These are phyloP conservation scores for Percopsis transmontana DNA, from an alignment of 2,113 vertebrate species.

Conservation along the genomic window DNA sequence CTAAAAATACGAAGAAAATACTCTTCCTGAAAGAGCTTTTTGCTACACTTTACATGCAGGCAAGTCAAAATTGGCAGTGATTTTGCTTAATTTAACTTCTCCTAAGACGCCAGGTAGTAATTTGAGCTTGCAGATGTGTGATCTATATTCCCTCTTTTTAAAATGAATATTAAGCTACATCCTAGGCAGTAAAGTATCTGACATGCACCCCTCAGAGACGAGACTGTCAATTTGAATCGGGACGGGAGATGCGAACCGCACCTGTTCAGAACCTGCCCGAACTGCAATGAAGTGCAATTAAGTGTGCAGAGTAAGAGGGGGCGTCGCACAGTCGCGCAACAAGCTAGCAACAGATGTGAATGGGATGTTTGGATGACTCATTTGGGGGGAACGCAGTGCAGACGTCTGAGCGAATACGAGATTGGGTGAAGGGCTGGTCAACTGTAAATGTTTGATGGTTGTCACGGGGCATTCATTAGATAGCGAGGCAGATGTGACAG, in stretches of 20 bases:
- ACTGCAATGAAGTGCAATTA: slow-evolving; percentile 41
- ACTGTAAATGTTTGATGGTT: slow-evolving; percentile 14
- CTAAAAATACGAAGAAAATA: background rate
- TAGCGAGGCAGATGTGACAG: slow-evolving; percentile 50
- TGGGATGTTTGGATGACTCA: slow-evolving; percentile 26
- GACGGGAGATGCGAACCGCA: slow-evolving; percentile 16
- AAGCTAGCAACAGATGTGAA: slow-evolving; percentile 41
- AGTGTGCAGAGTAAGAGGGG: slow-evolving; percentile 28
- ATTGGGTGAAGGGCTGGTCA: slow-evolving; percentile 34
- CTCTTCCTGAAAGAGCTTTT: slow-evolving; percentile 2
- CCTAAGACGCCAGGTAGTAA: slow-evolving; percentile 1
- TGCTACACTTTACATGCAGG: background rate
- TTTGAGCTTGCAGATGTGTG: slow-evolving; percentile 28
- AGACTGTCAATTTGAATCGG: slow-evolving; percentile 7
- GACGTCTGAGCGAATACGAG: background rate
- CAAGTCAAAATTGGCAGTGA: slow-evolving; percentile 7
- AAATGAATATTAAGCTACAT: slow-evolving; percentile 4
- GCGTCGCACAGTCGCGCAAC: background rate
- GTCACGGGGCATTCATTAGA: slow-evolving; percentile 32
- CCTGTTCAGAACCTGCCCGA: slow-evolving; percentile 51
- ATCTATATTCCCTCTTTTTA: slow-evolving; percentile 12
- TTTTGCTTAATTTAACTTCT: background rate
- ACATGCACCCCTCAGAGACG: background rate
- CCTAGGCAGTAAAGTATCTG: background rate
- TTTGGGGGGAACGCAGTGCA: slow-evolving; percentile 1